Percentiles rank a stretch among this genome's conserved stretches.
These are phyloP conservation scores for Nycticorax nycticorax DNA, from an alignment of 2,113 vertebrate genomes.

Conservation along the genomic window DNA sequence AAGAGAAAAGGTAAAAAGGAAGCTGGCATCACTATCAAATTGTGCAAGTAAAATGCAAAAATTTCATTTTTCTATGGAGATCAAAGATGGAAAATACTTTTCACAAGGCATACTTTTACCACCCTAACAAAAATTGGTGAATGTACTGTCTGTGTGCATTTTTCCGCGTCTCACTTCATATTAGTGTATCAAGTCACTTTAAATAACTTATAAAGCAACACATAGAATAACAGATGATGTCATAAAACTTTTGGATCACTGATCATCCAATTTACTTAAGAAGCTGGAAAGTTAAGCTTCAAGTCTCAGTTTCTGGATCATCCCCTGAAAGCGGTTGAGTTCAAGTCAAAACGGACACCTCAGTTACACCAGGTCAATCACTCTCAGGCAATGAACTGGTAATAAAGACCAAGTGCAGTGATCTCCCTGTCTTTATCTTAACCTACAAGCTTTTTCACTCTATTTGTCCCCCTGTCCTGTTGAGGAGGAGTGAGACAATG, in stretches of 20 bases:
- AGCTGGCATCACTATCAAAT: not conserved
- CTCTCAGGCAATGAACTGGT: not conserved
- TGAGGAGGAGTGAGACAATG: not conserved
- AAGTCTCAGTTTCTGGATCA: not conserved
- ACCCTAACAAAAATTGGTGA: not conserved
- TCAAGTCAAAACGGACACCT: not conserved
- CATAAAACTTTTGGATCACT: not conserved
- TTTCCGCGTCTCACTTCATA: not conserved
- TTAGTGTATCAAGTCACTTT: not conserved
- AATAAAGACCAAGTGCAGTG: not conserved
- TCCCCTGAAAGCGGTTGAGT: not conserved
- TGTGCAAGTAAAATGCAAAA: not conserved
- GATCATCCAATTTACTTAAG: not conserved
- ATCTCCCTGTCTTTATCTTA: not conserved
- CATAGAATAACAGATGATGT: not conserved
- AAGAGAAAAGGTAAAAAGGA: not conserved
- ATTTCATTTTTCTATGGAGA: fast-evolving
- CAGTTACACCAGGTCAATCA: not conserved
- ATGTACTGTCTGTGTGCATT: fast-evolving
- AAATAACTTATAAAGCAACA: not conserved
- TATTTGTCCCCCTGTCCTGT: not conserved
- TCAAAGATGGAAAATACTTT: not conserved
- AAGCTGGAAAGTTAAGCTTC: not conserved
- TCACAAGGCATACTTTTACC: fast-evolving
- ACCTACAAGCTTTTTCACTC: not conserved